Conservation (phyloP, 2,888 invertebrate genomes). For the Ectobius pallidus region DNA sequence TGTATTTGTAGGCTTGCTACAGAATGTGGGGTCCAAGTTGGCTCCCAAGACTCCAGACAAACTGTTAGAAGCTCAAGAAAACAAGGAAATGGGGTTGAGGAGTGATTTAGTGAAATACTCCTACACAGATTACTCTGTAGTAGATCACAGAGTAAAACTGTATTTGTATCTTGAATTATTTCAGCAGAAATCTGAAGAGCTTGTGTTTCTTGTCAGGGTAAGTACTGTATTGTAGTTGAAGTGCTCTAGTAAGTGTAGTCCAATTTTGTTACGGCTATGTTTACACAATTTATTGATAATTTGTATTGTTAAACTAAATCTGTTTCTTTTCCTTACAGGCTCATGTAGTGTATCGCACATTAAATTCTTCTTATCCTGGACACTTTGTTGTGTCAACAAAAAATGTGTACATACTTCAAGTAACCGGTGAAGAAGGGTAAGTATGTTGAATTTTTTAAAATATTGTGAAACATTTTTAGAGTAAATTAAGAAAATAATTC, state of each 20-base stretch:
- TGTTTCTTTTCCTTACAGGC: slow-evolving; percentile 48
- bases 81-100: not conserved
- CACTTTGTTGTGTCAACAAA: slow-evolving; percentile 60
- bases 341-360: slow-evolving; percentile 51
- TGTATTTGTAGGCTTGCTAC: slow-evolving; percentile 37
- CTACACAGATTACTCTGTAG: slow-evolving; percentile 59
- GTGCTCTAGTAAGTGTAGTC: too few species aligned
- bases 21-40: slow-evolving; percentile 29
- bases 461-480: too few species aligned
- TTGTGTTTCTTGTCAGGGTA: slow-evolving; percentile 58
- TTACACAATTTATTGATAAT: too few species aligned
- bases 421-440: slow-evolving; percentile 56
- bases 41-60: not conserved
- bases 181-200: slow-evolving; percentile 60
- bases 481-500: too few species aligned
- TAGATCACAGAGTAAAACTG: slow-evolving; percentile 65
- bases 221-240: slow-evolving; percentile 38
- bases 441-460: too few species aligned
- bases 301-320: not conserved
- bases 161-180: slow-evolving; percentile 62
- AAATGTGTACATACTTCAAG: slow-evolving; percentile 60
- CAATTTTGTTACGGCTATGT: too few species aligned
- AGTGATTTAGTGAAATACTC: slow-evolving; percentile 56
- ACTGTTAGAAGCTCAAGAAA: not conserved
- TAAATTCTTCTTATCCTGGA: slow-evolving; percentile 52